These are phyloP conservation scores for Hystrix cristata DNA, from an alignment of 2,113 vertebrate species.

Conservation along the genomic window DNA sequence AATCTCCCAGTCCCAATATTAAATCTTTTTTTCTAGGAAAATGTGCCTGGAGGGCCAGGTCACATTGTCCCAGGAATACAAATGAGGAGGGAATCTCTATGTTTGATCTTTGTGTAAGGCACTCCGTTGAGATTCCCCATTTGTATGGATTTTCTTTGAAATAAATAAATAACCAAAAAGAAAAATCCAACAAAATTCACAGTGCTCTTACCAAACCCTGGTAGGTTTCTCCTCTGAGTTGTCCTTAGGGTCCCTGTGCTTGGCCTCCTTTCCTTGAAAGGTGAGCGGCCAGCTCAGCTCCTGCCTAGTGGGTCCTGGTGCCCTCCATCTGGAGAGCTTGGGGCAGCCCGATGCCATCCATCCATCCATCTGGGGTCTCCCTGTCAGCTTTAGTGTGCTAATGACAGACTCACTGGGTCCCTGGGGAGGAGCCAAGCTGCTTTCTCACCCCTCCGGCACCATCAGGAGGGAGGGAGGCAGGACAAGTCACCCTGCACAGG, in stretches of 20 bases:
- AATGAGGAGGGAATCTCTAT: constrained; percentile 22
- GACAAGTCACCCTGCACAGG: constrained; percentile 2
- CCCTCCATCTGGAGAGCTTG: neutral
- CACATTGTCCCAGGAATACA: neutral
- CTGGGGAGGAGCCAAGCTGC: constrained; percentile 87
- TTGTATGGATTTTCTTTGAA: neutral
- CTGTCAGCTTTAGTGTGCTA: constrained; percentile 87
- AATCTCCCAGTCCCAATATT: neutral
- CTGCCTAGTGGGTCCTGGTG: constrained; percentile 15
- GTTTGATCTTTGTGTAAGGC: neutral
- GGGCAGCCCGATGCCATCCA: constrained; percentile 87
- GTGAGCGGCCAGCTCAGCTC: constrained; percentile 89
- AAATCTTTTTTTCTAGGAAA: constrained; percentile 4
- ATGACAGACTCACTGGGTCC: constrained; percentile 92
- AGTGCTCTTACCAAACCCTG: neutral
- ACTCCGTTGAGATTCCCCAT: neutral
- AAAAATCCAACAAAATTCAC: neutral
- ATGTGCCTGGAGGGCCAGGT: neutral
- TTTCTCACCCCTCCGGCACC: constrained; percentile 82
- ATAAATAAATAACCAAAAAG: constrained; percentile 13
- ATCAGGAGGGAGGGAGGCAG: constrained; percentile 86
- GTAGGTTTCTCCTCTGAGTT: constrained; percentile 54
- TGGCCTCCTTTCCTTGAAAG: constrained; percentile 91
- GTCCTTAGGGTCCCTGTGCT: constrained; percentile 27
- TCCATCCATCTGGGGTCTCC: constrained; percentile 69